Evolutionary conservation across 2,113 vertebrate genomes (phyloP).

Genomic region (Hystrix brachyura): DNA sequence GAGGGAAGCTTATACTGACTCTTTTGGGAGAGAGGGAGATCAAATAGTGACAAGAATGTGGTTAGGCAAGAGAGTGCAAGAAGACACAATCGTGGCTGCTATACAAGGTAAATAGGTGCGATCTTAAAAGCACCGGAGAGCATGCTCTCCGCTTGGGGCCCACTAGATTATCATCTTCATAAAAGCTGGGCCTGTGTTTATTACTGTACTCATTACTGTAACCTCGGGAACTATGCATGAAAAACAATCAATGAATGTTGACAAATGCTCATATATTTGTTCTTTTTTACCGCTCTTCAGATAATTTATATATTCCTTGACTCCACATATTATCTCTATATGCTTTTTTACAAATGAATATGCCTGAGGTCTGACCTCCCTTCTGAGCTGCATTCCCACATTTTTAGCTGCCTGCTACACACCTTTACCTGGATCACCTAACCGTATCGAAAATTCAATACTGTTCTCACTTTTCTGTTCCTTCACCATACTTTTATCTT

Average conservation of each 20-base stretch:
- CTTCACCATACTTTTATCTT: not conserved
- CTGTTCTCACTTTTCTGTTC: not conserved
- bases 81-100: not conserved
- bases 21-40: not conserved
- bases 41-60: not conserved
- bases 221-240: not conserved
- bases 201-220: not conserved
- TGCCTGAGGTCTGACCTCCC: not conserved
- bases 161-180: not conserved
- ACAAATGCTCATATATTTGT: not conserved
- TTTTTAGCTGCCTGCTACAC: not conserved
- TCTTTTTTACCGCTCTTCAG: not conserved
- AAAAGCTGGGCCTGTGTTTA: not conserved
- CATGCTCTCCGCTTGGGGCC: not conserved
- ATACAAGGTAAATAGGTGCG: not conserved
- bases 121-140: not conserved
- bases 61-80: not conserved
- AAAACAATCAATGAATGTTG: not conserved
- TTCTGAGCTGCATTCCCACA: not conserved
- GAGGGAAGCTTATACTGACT: no score
- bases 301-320: slow-evolving; percentile 9
- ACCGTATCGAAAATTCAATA: not conserved
- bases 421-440: not conserved
- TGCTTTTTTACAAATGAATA: not conserved
- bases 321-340: not conserved